Evolutionary conservation across 2,113 vertebrate species (phyloP), one percentile per base, ranked within the genome.

Genomic region (Vulpes vulpes): DNA sequence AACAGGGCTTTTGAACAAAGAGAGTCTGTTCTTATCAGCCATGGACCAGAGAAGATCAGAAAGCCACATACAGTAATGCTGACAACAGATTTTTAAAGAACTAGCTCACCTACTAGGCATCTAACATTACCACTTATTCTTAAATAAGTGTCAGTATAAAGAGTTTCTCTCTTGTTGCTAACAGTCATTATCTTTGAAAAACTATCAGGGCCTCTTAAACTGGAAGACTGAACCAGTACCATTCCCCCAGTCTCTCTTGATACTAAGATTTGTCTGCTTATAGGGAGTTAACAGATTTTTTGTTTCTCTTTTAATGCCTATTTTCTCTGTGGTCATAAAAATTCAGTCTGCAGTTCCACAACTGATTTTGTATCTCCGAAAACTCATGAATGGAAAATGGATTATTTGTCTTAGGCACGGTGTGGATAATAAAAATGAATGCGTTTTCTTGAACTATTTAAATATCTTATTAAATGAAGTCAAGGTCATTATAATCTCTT

Each of bases 391-490:
- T 80, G 3, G 6, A 83, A 86, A 92, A 62, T 79, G 22, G 19
- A 73, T 86, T 87, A n/a, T 53, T 86, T 83, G 51, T 78, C 30
- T 12, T 35, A 74, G 73, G 20, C n/a, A 30, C 25, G 74, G 15
- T 64, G 38, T 96, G 73, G 57, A 74, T 59, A 91, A 89, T 83
- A 38, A 74, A 94, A 96, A 85, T 57, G 27, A 64, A 38, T 49
- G 30, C 17, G 25, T 94, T 91, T 94, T 95, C 80, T 55, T 76
- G 51, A 87, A 91, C 11, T 82, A 51, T 55, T 94, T 82, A 86
- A 64, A 74, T 69, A 76, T 35, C 69, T 90, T 88, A 76, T 35
- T 78, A 38, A 94, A 91, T 86, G 17, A 94, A 74, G 23, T 88
- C 35, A 71, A 91, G 4, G 7, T 94, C 64, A 95, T 89, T 85